Percentiles rank a stretch among this genome's conserved stretches.
Evolutionary conservation across 2,113 vertebrate species (phyloP).

Genomic region (Nestor notabilis): DNA sequence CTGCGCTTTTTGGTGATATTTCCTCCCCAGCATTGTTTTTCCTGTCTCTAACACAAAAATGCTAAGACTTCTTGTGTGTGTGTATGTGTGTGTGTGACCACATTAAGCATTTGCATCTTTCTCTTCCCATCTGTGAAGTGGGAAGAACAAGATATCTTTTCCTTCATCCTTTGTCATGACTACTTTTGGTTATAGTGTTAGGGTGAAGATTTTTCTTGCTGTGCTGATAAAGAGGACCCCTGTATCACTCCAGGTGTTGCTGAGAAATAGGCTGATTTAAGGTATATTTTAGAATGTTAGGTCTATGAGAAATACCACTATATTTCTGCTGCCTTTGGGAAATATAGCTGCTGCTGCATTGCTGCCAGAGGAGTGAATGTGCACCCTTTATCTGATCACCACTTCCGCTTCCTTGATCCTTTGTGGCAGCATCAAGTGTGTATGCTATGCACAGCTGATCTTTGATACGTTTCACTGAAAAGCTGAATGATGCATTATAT

Average conservation of each 20-base stretch:
- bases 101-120: neutral
- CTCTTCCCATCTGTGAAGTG: neutral
- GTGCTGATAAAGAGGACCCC: neutral
- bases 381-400: neutral
- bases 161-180: neutral
- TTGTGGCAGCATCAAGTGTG: neutral
- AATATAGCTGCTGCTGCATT: neutral
- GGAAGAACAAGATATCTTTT: neutral
- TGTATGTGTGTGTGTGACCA: neutral
- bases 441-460: neutral
- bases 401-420: neutral
- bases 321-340: neutral
- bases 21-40: slow-evolving; percentile 10
- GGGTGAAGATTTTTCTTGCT: neutral
- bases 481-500: neutral
- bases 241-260: neutral
- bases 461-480: neutral
- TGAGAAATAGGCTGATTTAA: neutral
- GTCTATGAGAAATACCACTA: neutral
- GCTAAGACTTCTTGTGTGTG: neutral
- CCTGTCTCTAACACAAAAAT: neutral
- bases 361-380: neutral
- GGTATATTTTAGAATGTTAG: neutral
- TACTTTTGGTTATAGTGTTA: neutral
- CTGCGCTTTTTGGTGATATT: slow-evolving; percentile 34